Percentiles rank a stretch among this genome's conserved stretches.
Evolutionary conservation across 2,797 vertebrate genomes (phyloP).

Genomic region (Taenioides sp.): DNA sequence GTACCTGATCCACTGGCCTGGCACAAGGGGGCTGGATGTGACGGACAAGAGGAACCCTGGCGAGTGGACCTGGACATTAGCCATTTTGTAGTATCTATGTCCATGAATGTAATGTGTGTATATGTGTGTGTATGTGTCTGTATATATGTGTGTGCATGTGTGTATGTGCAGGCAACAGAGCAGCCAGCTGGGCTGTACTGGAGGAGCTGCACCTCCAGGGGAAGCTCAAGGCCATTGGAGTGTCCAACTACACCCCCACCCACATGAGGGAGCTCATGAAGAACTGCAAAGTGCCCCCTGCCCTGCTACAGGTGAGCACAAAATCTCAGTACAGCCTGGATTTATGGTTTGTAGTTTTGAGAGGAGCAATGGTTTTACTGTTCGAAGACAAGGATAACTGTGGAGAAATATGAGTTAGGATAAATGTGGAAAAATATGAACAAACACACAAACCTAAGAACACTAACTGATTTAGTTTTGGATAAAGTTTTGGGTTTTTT

Average conservation of each 20-base stretch:
- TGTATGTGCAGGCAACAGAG: constrained; percentile 57
- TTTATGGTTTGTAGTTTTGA: no score
- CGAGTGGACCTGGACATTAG: neutral
- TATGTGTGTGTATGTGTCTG: constrained; percentile 26
- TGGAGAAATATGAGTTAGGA: neutral
- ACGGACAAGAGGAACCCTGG: constrained; percentile 71
- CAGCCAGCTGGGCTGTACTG: constrained; percentile 77
- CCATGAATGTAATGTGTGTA: constrained; percentile 3
- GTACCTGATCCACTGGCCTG: constrained; percentile 86
- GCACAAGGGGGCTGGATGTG: constrained; percentile 74
- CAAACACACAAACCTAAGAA: no score
- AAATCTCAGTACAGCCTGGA: no score
- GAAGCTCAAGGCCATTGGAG: constrained; percentile 79
- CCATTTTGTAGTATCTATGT: neutral
- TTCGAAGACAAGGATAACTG: neutral
- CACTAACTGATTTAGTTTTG: neutral
- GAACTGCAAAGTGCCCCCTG: constrained; percentile 73
- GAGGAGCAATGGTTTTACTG: neutral
- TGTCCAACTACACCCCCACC: constrained; percentile 81
- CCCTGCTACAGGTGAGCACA: constrained; percentile 71
- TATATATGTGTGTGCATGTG: neutral
- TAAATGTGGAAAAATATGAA: neutral
- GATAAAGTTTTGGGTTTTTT: neutral
- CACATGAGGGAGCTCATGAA: constrained; percentile 77
- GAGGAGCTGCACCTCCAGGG: constrained; percentile 76